These are phyloP conservation scores for Seira sanloemensis DNA, from an alignment of 2,888 invertebrate species.

Conservation along the genomic window DNA sequence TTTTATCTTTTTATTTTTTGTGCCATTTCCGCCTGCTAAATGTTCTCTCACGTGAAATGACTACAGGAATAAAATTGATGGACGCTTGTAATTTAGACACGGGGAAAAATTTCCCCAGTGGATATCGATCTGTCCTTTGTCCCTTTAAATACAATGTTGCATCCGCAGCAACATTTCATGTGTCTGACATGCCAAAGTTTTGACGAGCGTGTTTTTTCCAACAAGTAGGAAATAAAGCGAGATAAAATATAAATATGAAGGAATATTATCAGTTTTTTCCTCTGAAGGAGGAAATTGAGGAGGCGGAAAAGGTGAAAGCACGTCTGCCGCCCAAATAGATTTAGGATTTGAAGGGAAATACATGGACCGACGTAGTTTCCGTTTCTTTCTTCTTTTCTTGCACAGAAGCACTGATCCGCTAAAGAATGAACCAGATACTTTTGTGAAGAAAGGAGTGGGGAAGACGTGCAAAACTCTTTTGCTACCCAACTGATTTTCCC, in stretches of 20 bases:
- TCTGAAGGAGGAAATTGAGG: not conserved
- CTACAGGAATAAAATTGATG: not conserved
- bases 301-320: slow-evolving; percentile 42
- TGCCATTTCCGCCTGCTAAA: not conserved
- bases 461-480: too few relatives aligned
- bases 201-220: too few relatives aligned
- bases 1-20: not conserved
- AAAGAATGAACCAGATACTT: not conserved
- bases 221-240: too few relatives aligned
- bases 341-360: not conserved
- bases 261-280: too few relatives aligned
- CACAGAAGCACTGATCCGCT: too few relatives aligned
- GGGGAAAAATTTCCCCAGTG: not conserved
- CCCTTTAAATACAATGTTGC: not conserved
- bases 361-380: not conserved
- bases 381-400: too few relatives aligned
- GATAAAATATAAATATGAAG: too few relatives aligned
- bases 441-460: slow-evolving; percentile 8
- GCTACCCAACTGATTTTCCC: not conserved
- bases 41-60: not conserved
- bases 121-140: not conserved
- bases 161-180: not conserved
- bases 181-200: not conserved
- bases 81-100: not conserved
- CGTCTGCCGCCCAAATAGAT: not conserved